Evolutionary conservation across 1,140 invertebrate species (phyloP), one percentile per base, ranked within the genome.

Genomic region (Archivesica marissinica): DNA sequence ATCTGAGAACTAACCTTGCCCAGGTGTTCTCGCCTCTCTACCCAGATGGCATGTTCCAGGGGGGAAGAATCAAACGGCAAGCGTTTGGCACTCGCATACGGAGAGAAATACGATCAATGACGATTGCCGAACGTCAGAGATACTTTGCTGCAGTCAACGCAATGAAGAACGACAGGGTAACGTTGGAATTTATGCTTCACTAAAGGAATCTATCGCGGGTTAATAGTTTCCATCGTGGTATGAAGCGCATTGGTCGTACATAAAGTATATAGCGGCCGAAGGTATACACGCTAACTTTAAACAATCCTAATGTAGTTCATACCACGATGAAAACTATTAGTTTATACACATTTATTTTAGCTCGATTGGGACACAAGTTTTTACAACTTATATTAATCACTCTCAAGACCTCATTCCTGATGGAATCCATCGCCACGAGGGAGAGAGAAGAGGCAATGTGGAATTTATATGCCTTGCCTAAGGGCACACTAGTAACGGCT

Each of bases 101-200:
- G 30, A 35, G 20, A 52, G 79, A 82, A 82, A 23, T 82, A 6
- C 41, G 79, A 28, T 30, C 68, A 33, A 52, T 82, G 66, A 56
- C 23, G 0, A 13, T 17, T 13, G 38, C 2, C 0, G 41, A 82
- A 28, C 15, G 64, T 25, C n/a, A 33, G 35, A 23, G 52, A 0
- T 82, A 72, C 28, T 82, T 82, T 25, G 35, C 17, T 23, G 79
- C 79, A 9, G 1, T 82, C 0, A 82, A 82, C 54, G 33, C 17
- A 2, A 47, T 82, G 30, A 82, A 82, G 44, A 25, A 30, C 13
- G 33, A 82, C 20, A 72, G 1, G 52, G 79, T 80, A 64, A n/a
- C n/a, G n/a, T n/a, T n/a, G n/a, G 47, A 13, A 50, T 11, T 50
- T 50, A 11, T n/a, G 47, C 11, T n/a, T 13, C 11, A n/a, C n/a